Percentiles rank a stretch among this genome's conserved stretches.
Conservation (phyloP, 2,113 vertebrate genomes). For the Chaetops frenatus region DNA sequence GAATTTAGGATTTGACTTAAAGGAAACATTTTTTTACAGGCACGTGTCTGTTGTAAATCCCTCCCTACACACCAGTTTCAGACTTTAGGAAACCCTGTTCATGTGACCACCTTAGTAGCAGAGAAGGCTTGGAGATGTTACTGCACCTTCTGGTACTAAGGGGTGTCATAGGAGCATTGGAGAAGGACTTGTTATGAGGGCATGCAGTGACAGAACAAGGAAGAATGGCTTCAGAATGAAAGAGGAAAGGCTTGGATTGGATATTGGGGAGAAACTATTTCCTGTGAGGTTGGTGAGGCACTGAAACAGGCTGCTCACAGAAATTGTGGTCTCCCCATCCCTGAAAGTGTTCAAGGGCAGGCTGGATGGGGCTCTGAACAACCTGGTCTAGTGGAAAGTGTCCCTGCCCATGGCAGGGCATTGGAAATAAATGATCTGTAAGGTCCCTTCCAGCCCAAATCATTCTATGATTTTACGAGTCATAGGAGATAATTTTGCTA, state of each 20-base stretch:
- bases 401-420: neutral
- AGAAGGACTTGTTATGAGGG: neutral
- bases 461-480: neutral
- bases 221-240: neutral
- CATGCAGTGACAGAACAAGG: neutral
- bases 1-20: neutral
- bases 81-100: neutral
- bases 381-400: neutral
- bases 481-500: neutral
- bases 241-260: neutral
- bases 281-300: neutral
- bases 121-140: neutral
- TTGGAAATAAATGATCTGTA: neutral
- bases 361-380: neutral
- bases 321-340: neutral
- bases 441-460: neutral
- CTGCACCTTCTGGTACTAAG: neutral
- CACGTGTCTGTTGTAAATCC: neutral
- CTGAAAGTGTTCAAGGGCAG: neutral
- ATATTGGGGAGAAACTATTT: neutral
- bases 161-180: fast-evolving
- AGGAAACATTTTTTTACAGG: neutral
- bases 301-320: neutral
- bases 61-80: neutral
- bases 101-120: neutral